Percentiles rank a stretch among this genome's conserved stretches.
Conservation (phyloP, 2,113 vertebrate genomes). For the Halcyon malimbica region DNA sequence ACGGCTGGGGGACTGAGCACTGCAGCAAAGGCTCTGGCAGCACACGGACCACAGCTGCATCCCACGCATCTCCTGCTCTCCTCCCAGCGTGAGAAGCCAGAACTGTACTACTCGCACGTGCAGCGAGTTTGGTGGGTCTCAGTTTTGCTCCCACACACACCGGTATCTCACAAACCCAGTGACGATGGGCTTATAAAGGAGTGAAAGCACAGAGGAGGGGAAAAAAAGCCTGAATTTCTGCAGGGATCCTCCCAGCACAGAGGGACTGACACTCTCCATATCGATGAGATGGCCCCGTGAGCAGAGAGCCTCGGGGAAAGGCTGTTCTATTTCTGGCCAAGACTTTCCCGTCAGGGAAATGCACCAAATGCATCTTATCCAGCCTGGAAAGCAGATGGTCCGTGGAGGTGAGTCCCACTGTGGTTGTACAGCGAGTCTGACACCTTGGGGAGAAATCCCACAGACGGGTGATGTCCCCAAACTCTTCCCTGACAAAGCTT, state of each 20-base stretch:
- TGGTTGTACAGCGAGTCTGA: background rate
- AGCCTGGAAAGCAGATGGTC: slow-evolving; percentile 45
- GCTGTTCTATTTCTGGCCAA: slow-evolving; percentile 19
- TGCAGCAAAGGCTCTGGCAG: fast-evolving
- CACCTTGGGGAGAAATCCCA: background rate
- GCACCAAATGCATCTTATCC: background rate
- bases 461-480: background rate
- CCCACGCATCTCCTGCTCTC: background rate
- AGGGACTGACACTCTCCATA: fast-evolving
- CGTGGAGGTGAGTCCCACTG: slow-evolving; percentile 31
- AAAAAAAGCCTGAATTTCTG: background rate
- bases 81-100: fast-evolving
- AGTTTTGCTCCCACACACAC: fast-evolving
- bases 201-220: background rate
- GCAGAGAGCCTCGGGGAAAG: background rate
- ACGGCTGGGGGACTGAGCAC: fast-evolving
- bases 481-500: background rate
- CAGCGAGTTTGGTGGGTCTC: background rate
- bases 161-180: background rate
- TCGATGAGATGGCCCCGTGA: background rate
- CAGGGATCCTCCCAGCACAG: background rate
- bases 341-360: background rate
- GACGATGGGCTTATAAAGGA: fast-evolving
- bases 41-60: background rate
- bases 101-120: fast-evolving